Base-by-base conservation (phyloP, 2,888 invertebrate genomes). In the Pseudoips prasinana region DNA sequence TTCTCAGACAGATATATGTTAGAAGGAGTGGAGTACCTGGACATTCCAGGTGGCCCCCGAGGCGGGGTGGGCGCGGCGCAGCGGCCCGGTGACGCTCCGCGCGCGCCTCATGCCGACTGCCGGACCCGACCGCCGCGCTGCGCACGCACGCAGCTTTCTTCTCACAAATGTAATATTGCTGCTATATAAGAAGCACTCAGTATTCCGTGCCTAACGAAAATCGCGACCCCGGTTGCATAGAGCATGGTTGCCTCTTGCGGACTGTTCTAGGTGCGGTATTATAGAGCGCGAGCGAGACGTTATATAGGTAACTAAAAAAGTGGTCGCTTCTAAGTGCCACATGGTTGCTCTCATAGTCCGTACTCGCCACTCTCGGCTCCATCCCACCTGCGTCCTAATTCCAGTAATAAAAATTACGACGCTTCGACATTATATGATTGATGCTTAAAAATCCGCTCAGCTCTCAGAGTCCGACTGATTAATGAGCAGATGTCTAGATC, bases 11-110 rank as follows among this genome's bases (percentile, higher is more conserved):
- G 14, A 5, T 14, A 3, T 14, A 14, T n/a, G n/a, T 14, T 14
- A 14, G 14, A 14, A 14, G 14, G n/a, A n/a, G n/a, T n/a, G n/a
- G n/a, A n/a, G 6, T 90, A 91, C 91, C 91, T 93, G 93, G 56
- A 95, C 95, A 73, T 95, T 95, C 95, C 95, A 95, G 80, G 95
- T 94, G 63, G 95, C 94, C 46, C 95, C 95, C 47, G 95, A 93
- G 55, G 94, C 93, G 47, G 94, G 94, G 87, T 93, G 93, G 47
- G 94, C 93, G 41, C 93, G 90, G 58, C 94, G 89, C 63, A 93
- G 79, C 59, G 92, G 91, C 53, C 92, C 92, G 41, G 88, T 84
- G 57, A 89, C 89, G 68, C 89, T 89, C 67, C 87, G 77, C 65
- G 85, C 89, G 65, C 88, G 86, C 63, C 72, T 72, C 86, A 87